phyloP scores from a whole-genome alignment of 2,113 vertebrate species.

The Solea solea region DNA sequence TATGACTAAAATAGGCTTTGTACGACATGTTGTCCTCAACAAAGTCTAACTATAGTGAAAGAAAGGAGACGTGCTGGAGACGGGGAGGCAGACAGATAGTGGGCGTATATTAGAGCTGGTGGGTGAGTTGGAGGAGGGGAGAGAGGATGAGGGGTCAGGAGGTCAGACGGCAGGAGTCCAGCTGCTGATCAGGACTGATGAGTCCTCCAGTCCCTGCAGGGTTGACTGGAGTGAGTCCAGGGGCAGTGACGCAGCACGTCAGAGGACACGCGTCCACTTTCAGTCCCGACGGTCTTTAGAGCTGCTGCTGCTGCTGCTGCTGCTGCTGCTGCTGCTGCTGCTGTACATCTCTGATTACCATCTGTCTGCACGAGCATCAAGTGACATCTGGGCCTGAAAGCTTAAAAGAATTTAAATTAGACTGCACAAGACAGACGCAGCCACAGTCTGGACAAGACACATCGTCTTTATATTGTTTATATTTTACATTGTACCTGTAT shows the following conservation, averaged over 20 bases:
- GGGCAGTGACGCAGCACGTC: constrained; percentile 23
- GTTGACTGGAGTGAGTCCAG: constrained; percentile 22
- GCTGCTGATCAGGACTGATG: constrained; percentile 54
- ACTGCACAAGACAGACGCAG: too few relatives aligned
- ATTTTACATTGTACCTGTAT: too few relatives aligned
- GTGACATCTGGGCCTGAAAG: not conserved
- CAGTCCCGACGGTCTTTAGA: not conserved
- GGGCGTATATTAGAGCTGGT: constrained; percentile 14
- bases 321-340: not conserved
- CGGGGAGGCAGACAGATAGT: constrained; percentile 1
- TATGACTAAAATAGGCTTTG: too few relatives aligned
- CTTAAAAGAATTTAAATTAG: too few relatives aligned
- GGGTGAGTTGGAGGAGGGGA: not conserved
- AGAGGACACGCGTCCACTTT: too few relatives aligned
- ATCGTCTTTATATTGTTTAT: too few relatives aligned
- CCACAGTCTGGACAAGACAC: too few relatives aligned
- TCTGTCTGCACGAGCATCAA: not conserved
- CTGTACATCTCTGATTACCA: not conserved
- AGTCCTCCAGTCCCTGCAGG: constrained; percentile 26
- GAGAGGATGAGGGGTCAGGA: constrained; percentile 25
- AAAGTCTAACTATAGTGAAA: too few relatives aligned
- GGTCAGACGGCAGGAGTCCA: constrained; percentile 54
- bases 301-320: not conserved
- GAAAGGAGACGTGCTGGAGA: not conserved
- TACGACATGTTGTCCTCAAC: too few relatives aligned